Base-by-base conservation (phyloP, 2,888 invertebrate genomes). In the Xestia sexstrigata region DNA sequence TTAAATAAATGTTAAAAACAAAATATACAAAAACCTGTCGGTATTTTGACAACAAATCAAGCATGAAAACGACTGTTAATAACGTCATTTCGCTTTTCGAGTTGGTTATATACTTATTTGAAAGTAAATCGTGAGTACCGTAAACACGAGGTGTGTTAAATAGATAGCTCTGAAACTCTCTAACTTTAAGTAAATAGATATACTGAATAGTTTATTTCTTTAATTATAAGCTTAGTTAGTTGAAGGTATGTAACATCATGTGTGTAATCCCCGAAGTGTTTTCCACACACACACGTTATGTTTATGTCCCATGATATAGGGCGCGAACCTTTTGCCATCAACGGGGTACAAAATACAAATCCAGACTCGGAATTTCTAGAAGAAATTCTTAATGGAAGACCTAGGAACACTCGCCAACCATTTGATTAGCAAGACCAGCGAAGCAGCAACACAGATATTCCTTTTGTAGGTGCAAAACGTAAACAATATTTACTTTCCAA, bases 71-170 rank as follows among this genome's bases (percentile, higher is more conserved):
- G 73, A 52, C 74, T 75, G 84, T 94, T 93, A 90, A 83, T 92
- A 93, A 94, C 74, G 69, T 79, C 88, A 90, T 93, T 92, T 91
- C 90, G 90, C 90, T 92, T 90, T 89, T 83, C 85, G 78, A 72
- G 70, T 68, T 70, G 72, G 69, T 75, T 58, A 8, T 15, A 65
- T 42, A 55, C 52, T n/a, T 55, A 65, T 87, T 91, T 87, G 92
- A 93, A 93, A 93, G 93, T 88, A 87, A 89, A 87, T 84, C 83
- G 86, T 89, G 82, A 82, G 67, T 65, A 76, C 52, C 39, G 62
- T 72, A 67, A 70, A 74, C 42, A 45, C 72, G 60, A 63, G 49
- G 60, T 73, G 70, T 86, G 70, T 70, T 87, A 74, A 69, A 73
- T 20, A 76, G 58, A 78, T 26, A 68, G 35, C 62, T 69, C 20